Base-by-base conservation (phyloP, 2,113 vertebrate genomes). In the Chionomys nivalis region DNA sequence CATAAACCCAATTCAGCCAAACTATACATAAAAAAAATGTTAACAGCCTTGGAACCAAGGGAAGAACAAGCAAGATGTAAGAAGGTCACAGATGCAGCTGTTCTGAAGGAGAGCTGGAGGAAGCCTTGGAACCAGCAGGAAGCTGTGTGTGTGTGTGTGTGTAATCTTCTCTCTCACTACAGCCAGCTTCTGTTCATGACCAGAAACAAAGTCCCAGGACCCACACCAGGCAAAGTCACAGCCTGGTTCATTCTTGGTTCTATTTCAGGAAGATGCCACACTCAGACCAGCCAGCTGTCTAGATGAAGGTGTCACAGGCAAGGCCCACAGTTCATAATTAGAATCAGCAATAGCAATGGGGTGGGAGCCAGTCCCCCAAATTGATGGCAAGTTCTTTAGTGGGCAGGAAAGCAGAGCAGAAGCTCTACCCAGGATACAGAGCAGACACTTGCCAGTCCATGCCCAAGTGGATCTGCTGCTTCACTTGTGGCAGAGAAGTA, bases 381-480 rank as follows among this genome's bases (percentile, higher is more conserved):
- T 8, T 33, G 44, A 44, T 44, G 44, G 44, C 44, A 44, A 44
- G 28, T 31, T 86, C 17, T 33, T 17, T 16, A 10, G 66, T 31
- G 28, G 11, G 13, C 23, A 11, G 42, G 58, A 23, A 78, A 82
- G 17, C 17, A 1, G 12, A 12, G 0, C 1, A 2, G 0, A 2
- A 5, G 9, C 16, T 81, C 47, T n/a, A 16, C 42, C 33, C 42
- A 44, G 33, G 75, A 19, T 72, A 39, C 4, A 1, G n/a, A 3
- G 47, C 0, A 33, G 44, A 47, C 0, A 39, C 7, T 7, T 7
- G 13, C 21, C 58, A 39, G 44, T 21, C 13, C 39, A 26, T 31
- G 7, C 42, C 23, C 52, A 61, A 26, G 23, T n/a, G 31, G 24
- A 5, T 16, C 36, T 21, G 28, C 10, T 65, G 19, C 17, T 47